Conservation (phyloP, 2,797 vertebrate genomes). For the Nothura maculosa region DNA sequence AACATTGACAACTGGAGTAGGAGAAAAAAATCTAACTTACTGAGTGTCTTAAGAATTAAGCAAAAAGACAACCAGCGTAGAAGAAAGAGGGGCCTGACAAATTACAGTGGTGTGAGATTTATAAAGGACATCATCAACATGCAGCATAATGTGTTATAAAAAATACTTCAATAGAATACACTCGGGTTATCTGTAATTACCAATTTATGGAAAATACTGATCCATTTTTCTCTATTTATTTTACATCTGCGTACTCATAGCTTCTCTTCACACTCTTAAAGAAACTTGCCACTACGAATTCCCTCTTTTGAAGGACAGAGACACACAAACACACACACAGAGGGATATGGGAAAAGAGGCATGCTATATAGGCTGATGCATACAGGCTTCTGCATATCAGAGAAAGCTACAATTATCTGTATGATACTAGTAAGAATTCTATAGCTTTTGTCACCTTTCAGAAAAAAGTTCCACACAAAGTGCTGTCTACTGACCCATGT, state of each 20-base stretch:
- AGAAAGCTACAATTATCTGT: not conserved
- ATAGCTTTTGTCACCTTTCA: not conserved
- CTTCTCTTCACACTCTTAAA: not conserved
- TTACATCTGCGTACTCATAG: not conserved
- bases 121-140: not conserved
- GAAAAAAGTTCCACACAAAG: not conserved
- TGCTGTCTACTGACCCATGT: not conserved
- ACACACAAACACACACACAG: not conserved
- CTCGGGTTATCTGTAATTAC: not conserved
- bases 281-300: not conserved
- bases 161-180: not conserved
- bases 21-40: not conserved
- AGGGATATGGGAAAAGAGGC: not conserved
- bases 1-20: not conserved
- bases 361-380: not conserved
- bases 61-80: not conserved
- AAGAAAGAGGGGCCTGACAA: not conserved
- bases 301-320: not conserved
- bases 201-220: not conserved
- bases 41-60: not conserved
- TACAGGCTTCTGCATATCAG: accelerated
- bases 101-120: not conserved
- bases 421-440: accelerated
- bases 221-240: not conserved
- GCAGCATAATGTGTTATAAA: accelerated